A percentile compares a stretch with the other conserved stretches of the same genome.
These are phyloP conservation scores for Urocolius indicus DNA, from an alignment of 2,113 vertebrate species.

Conservation along the genomic window DNA sequence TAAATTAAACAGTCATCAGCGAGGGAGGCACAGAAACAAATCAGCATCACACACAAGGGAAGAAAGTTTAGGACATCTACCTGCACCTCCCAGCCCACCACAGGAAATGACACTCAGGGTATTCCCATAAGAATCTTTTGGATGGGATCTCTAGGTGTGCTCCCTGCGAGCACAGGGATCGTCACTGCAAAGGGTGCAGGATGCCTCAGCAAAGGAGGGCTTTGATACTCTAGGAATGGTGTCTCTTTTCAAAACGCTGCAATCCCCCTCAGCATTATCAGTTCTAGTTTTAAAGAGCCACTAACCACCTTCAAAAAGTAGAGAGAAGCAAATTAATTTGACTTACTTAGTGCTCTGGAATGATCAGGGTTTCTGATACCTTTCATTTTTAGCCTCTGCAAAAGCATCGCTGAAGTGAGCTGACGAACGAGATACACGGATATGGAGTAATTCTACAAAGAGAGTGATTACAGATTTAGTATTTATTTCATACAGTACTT, in stretches of 20 bases:
- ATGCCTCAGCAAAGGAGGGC: neutral
- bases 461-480: slow-evolving; percentile 16
- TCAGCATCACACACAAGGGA: neutral
- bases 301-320: neutral
- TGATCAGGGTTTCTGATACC: slow-evolving; percentile 98
- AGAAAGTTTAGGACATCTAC: neutral
- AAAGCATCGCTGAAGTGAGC: slow-evolving; percentile 91
- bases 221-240: fast-evolving
- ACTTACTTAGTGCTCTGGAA: slow-evolving; percentile 96
- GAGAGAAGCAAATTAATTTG: neutral
- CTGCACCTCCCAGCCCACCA: neutral
- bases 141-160: neutral
- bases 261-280: neutral
- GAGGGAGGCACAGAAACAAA: neutral
- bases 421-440: slow-evolving; percentile 97
- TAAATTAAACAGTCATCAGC: neutral
- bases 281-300: neutral
- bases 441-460: slow-evolving; percentile 93
- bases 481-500: neutral
- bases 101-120: neutral
- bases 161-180: neutral
- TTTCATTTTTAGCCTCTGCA: slow-evolving; percentile 96
- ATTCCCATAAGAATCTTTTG: neutral
- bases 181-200: fast-evolving
- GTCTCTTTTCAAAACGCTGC: neutral